Evolutionary conservation across 2,797 vertebrate species (phyloP), one percentile per base, ranked within the genome.

Genomic region (Ctenosaura bakeri): DNA sequence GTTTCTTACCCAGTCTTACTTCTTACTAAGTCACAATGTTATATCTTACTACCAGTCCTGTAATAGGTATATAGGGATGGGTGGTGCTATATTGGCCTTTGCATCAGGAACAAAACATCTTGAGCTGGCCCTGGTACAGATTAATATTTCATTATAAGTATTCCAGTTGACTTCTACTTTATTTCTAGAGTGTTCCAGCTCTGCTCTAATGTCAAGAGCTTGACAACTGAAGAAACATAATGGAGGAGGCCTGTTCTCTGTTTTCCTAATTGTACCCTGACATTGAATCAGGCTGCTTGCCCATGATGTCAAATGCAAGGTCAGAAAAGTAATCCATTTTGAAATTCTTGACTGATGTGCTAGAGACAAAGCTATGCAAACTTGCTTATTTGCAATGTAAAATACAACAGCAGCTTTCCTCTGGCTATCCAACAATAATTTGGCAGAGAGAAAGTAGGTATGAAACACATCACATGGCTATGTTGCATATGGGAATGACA

Each of bases 331-430:
- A 93, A 96, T 94, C 56, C 93, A 42, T 90, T 93, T 82, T 94
- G 91, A 91, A 94, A 93, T 91, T 94, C 89, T 91, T 92, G 90
- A 56, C 90, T 90, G 90, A 96, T 42, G 77, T 83, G 83, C 89
- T 92, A 92, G 91, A 91, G 93, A 92, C 91, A 95, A 91, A 95
- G 90, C 95, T 96, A 95, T 94, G 93, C 94, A 96, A 96, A 95
- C 93, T 95, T 94, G 93, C 69, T 95, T 94, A 96, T 96, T 94
- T 0, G 0, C 90, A 88, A 86, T 0, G 0, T 82, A 91, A 91
- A 93, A 92, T 93, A 94, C 91, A 96, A 92, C 69, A 88, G 93
- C 86, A 91, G 90, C 92, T 85, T 52, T 59, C 92, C 94, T 91
- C 92, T 94, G 93, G 84, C 85, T 93, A 94, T 94, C 92, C 88